Base-by-base conservation (phyloP, 30 jellyfish, hydroid and myxozoan species). In the Phacellophora camtschatica region DNA sequence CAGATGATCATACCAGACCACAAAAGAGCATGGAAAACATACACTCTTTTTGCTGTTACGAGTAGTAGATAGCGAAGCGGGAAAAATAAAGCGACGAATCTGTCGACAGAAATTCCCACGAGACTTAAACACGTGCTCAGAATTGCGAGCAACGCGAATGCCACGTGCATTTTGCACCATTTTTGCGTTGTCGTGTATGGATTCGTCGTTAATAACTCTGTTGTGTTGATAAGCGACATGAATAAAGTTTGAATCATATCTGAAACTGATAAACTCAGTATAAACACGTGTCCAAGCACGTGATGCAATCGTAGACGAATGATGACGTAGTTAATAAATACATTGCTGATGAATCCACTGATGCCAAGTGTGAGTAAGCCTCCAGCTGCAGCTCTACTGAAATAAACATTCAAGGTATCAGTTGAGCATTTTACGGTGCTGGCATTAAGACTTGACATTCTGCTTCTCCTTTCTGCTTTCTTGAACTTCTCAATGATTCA, bases 51-150 rank as follows among this genome's bases (percentile, higher is more conserved):
- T 42, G 89, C 10, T 19, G 89, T 77, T 10, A 77, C 89, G 12
- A 77, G 12, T 48, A 61, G 81, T 12, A 37, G 81, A 43, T 77
- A 77, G 29, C 48, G 89, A 16, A 77, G 74, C 23, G 89, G 89
- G 62, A 77, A 37, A 82, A 77, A 77, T 13, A 77, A 61, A 2
- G 89, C 89, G 48, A 77, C 42, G 82, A 53, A 77, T 1, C 89
- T 58, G 74, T 77, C 89, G 31, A 77, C 34, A 20, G 89, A 77
- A 33, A 77, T 62, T 11, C 89, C 70, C 7, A 77, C 89, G 50
- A 77, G 74, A 35, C 63, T 77, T 64, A 77, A 55, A 56, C 89
- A 77, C 59, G 89, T 77, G 45, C 81, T 61, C 4, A 68, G 61
- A 30, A 61, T 46, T 2, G 89, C 89, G 48, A 77, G 74, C 29